Evolutionary conservation across 2,113 vertebrate genomes (phyloP).

Genomic region (Cephalopterus ornatus): DNA sequence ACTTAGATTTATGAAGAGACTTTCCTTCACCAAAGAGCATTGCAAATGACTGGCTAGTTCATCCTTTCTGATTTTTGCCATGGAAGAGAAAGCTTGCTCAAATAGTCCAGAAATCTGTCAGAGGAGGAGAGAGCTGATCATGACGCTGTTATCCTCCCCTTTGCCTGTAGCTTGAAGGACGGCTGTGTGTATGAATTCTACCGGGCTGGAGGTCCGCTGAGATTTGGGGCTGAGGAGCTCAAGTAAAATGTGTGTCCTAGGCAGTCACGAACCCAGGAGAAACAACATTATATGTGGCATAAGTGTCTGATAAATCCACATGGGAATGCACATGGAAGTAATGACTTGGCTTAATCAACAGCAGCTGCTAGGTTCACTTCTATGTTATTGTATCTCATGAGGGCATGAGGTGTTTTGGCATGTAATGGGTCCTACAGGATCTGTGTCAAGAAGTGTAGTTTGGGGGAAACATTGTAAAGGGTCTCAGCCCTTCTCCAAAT

Average conservation of each 20-base stretch:
- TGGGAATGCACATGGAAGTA: constrained; percentile 20
- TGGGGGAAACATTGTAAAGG: neutral
- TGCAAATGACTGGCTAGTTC: constrained; percentile 7
- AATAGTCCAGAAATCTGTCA: neutral
- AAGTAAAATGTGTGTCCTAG: constrained; percentile 20
- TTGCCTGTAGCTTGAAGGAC: neutral
- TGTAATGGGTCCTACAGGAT: neutral
- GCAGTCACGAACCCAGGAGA: neutral
- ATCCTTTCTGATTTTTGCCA: constrained; percentile 19
- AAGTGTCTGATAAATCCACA: constrained; percentile 26
- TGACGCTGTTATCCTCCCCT: neutral
- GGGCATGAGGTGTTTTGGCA: neutral
- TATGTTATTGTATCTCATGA: constrained; percentile 11
- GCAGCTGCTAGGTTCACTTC: constrained; percentile 36
- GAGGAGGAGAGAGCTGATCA: neutral
- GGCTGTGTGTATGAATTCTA: neutral
- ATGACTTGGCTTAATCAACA: constrained; percentile 56
- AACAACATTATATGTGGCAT: constrained; percentile 41
- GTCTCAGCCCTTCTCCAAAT: neutral
- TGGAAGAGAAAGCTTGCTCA: constrained; percentile 1
- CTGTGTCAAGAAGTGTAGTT: neutral
- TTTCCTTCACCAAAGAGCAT: constrained; percentile 28
- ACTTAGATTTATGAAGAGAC: neutral
- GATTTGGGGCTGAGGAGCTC: constrained; percentile 8
- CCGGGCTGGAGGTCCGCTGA: neutral